phyloP scores from a whole-genome alignment of 2,888 invertebrate species.

The Bedellia somnulentella region DNA sequence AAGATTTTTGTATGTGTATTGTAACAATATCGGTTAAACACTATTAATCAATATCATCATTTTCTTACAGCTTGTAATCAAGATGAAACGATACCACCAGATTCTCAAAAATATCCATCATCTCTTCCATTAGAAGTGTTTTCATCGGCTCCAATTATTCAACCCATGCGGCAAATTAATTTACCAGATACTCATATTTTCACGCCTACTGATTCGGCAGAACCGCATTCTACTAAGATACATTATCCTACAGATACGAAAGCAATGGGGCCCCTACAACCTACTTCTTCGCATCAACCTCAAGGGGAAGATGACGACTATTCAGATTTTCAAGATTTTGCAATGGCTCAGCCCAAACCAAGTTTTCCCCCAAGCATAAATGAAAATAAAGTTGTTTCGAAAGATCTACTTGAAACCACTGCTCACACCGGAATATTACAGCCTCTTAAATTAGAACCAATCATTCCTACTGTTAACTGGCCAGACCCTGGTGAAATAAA shows the following conservation, averaged over 20 bases:
- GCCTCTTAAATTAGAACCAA: slow-evolving; percentile 42
- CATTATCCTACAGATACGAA: slow-evolving; percentile 31
- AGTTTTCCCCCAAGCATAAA: not conserved
- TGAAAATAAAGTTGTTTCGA: not conserved
- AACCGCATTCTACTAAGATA: slow-evolving; percentile 52
- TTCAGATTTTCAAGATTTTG: slow-evolving; percentile 48
- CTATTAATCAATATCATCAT: too few species aligned
- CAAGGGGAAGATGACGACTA: slow-evolving; percentile 29
- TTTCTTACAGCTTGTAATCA: too few species aligned
- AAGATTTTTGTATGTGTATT: too few species aligned
- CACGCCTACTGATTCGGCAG: slow-evolving; percentile 54
- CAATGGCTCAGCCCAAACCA: too few species aligned
- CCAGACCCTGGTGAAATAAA: slow-evolving; percentile 53
- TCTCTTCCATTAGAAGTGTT: too few species aligned
- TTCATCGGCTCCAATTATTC: too few species aligned
- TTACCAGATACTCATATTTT: slow-evolving; percentile 55
- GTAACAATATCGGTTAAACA: too few species aligned
- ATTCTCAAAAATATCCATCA: too few species aligned
- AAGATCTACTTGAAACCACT: not conserved
- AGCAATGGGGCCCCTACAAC: too few species aligned
- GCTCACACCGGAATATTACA: slow-evolving; percentile 36
- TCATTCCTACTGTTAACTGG: slow-evolving; percentile 49
- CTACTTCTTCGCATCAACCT: slow-evolving; percentile 26
- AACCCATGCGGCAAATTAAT: slow-evolving; percentile 46
- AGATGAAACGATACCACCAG: too few species aligned